Evolutionary conservation across 2,113 vertebrate genomes (phyloP).

Genomic region (Ciconia maguari): DNA sequence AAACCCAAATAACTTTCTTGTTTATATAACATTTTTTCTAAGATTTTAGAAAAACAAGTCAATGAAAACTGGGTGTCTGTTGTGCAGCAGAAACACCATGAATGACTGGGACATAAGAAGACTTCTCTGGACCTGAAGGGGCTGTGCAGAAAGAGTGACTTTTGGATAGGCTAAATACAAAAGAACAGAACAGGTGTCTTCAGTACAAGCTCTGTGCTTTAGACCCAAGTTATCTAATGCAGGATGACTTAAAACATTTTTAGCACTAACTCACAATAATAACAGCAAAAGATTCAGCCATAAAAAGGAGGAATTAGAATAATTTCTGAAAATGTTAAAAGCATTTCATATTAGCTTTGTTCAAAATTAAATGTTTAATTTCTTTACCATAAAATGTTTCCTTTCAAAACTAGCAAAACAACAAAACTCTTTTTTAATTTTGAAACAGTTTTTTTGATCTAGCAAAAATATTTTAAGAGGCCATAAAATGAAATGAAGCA

Average conservation of each 20-base stretch:
- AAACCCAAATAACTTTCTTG: not conserved
- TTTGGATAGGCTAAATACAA: not conserved
- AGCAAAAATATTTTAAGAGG: not conserved
- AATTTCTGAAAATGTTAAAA: not conserved
- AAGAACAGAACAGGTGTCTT: not conserved
- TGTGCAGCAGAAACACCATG: not conserved
- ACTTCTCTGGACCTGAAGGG: not conserved
- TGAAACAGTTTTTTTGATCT: not conserved
- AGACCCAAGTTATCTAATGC: not conserved
- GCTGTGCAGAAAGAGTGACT: not conserved
- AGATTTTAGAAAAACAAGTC: not conserved
- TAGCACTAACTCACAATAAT: not conserved
- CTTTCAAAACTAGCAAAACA: not conserved
- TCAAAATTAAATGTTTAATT: not conserved
- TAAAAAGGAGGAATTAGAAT: not conserved
- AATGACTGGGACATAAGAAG: not conserved
- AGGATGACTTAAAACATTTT: not conserved
- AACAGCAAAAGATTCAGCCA: not conserved
- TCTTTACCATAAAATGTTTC: not conserved
- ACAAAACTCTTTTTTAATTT: not conserved
- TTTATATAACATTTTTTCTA: not conserved
- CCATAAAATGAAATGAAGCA: not conserved
- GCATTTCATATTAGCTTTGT: not conserved
- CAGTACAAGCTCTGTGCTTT: not conserved
- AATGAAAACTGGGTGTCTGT: rapidly evolving